Evolutionary conservation across 53 echinoderm and acorn worm species (phyloP), one percentile per base, ranked within the genome.

Genomic region (Glandiceps talaboti): DNA sequence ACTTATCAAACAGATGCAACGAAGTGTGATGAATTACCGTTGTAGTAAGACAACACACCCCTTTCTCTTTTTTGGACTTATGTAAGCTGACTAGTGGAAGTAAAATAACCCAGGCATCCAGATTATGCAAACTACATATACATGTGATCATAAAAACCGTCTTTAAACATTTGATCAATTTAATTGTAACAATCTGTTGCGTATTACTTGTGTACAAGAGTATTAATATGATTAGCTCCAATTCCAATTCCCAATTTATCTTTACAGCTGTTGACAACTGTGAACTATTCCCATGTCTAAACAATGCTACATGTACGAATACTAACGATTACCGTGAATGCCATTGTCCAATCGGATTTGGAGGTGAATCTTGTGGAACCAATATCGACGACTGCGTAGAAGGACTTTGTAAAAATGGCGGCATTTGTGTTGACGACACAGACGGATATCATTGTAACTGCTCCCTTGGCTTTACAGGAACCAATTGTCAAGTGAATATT

Each of bases 311-410:
- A 12, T 90, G 86, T 72, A 29, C 77, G 1, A 83, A 83, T 31
- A 74, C 80, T 27, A 74, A 80, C 26, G 28, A 72, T 0, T 86
- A 45, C 6, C 64, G 64, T 45, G 32, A 32, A 30, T 90, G 90
- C 76, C 32, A 75, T 1, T 90, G 90, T 26, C 73, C 32, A 74
- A 1, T 74, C 0, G 90, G 86, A 14, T 83, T 30, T 30, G 73
- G 80, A 1, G 90, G 86, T 1, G 30, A 31, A 6, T 64, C 83
- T 83, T 90, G 90, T 78, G 73, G 77, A 27, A 30, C 80, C 26
- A 76, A 86, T 74, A 80, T 86, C 30, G 45, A 90, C 14, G 90
- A 90, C 75, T 90, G 90, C 29, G 33, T 76, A 73, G 77, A 83
- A 29, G 80, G 77, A 26, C 82, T 78, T 14, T 90, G 90, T 32